Percentiles rank a stretch among this genome's conserved stretches.
Evolutionary conservation across 2,888 invertebrate genomes (phyloP).

Genomic region (Polydesmus complanatus): DNA sequence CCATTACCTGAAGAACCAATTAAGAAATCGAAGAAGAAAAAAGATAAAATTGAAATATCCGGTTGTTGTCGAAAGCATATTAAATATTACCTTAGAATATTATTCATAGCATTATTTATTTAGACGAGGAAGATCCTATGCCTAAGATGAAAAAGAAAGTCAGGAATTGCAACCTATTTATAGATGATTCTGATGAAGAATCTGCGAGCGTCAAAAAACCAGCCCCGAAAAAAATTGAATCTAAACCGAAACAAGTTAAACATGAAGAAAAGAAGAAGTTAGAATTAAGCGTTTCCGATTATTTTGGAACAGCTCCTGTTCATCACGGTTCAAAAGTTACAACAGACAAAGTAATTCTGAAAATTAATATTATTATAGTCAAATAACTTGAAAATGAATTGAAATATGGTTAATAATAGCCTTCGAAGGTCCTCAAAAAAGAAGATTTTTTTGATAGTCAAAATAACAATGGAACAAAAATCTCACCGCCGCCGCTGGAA

Average conservation of each 20-base stretch:
- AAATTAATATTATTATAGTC: not conserved
- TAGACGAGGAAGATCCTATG: not conserved
- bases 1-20: not conserved
- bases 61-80: not conserved
- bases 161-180: not conserved
- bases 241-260: no score
- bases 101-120: not conserved
- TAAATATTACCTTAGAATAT: not conserved
- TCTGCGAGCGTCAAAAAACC: not conserved
- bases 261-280: not conserved
- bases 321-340: not conserved
- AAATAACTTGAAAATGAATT: not conserved
- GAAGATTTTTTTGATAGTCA: not conserved
- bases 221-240: not conserved
- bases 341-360: not conserved
- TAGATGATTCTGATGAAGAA: not conserved
- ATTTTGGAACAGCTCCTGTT: not conserved
- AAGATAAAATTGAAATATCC: not conserved
- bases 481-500: no score
- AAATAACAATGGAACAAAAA: not conserved
- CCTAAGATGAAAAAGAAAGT: not conserved
- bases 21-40: not conserved
- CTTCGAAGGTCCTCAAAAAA: not conserved
- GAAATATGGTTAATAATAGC: not conserved
- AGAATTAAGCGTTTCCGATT: not conserved